A percentile compares a stretch with the other conserved stretches of the same genome.
phyloP scores from a whole-genome alignment of 2,888 invertebrate genomes.

The Dicroscelio sp. region DNA sequence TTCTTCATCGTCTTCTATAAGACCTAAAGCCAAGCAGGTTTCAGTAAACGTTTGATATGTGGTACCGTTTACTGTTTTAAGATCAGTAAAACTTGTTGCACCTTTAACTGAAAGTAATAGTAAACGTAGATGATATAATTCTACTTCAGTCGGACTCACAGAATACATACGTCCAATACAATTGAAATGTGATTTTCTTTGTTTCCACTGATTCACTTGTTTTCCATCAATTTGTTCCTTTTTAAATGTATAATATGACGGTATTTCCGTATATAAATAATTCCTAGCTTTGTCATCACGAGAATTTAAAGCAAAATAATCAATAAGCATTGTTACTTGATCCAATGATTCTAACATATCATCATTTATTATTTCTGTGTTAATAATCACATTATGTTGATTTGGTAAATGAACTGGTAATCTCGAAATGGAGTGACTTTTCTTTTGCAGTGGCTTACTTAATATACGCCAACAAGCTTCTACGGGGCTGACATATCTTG shows the following conservation, averaged over 20 bases:
- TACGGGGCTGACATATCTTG: slow-evolving; percentile 80
- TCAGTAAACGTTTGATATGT: slow-evolving; percentile 60
- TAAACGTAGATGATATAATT: slow-evolving; percentile 85
- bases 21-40: slow-evolving; percentile 76
- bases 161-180: too few species aligned
- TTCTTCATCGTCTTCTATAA: slow-evolving; percentile 47
- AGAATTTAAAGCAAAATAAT: slow-evolving; percentile 69
- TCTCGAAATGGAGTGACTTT: slow-evolving; percentile 72
- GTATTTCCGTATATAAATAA: slow-evolving; percentile 69
- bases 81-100: slow-evolving; percentile 81
- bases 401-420: slow-evolving; percentile 78
- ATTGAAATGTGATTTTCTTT: slow-evolving; percentile 69
- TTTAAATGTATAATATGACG: slow-evolving; percentile 39
- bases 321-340: slow-evolving; percentile 62
- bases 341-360: slow-evolving; percentile 28
- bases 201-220: slow-evolving; percentile 44
- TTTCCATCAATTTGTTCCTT: slow-evolving; percentile 30
- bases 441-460: slow-evolving; percentile 70
- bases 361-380: not conserved
- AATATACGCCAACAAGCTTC: too few species aligned
- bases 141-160: slow-evolving; percentile 80
- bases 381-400: slow-evolving; percentile 61
- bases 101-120: slow-evolving; percentile 85
- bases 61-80: slow-evolving; percentile 85
- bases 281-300: slow-evolving; percentile 62